Base-by-base conservation (phyloP, 2,888 invertebrate species). In the Ariolimax columbianus region DNA sequence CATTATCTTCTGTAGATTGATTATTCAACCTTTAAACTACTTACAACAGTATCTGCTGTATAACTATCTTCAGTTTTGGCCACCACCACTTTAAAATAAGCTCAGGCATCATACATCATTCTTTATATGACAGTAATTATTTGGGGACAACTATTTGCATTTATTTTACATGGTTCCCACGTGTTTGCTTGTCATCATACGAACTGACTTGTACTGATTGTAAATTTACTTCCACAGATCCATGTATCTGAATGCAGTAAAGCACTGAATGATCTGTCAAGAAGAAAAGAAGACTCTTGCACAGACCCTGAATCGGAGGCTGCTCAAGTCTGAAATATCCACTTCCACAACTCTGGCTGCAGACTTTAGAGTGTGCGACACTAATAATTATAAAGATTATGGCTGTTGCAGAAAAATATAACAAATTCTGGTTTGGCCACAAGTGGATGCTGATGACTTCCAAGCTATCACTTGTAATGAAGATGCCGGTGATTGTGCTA, bases 171-270 rank as follows among this genome's bases (percentile, higher is more conserved):
- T n/a, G n/a, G n/a, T n/a, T n/a, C n/a, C n/a, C n/a, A n/a, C n/a
- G n/a, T n/a, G n/a, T n/a, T n/a, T n/a, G n/a, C n/a, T n/a, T n/a
- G n/a, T n/a, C n/a, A n/a, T n/a, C n/a, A n/a, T n/a, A n/a, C n/a
- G 14, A 68, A 68, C 19, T 36, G 33, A 68, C 33, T 33, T 14
- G 33, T 14, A 68, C 68, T 68, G 30, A 30, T 68, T 11, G 19
- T 68, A 6, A 19, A 68, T 68, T 9, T 33, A 77, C 38, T 83
- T 73, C 88, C 89, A 6, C 89, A 92, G 92, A 86, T 88, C 70
- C 91, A 88, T 85, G 88, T 92, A 82, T 89, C 91, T 81, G 90
- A 90, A 30, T 89, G 89, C 73, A 90, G 90, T 86, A 89, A 89
- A 81, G 86, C 88, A 72, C 77, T 91, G 38, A 89, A 90, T 86